Percentiles rank a stretch among this genome's conserved stretches.
phyloP scores from a whole-genome alignment of 2,797 vertebrate genomes.

The Fistularia tabacaria region DNA sequence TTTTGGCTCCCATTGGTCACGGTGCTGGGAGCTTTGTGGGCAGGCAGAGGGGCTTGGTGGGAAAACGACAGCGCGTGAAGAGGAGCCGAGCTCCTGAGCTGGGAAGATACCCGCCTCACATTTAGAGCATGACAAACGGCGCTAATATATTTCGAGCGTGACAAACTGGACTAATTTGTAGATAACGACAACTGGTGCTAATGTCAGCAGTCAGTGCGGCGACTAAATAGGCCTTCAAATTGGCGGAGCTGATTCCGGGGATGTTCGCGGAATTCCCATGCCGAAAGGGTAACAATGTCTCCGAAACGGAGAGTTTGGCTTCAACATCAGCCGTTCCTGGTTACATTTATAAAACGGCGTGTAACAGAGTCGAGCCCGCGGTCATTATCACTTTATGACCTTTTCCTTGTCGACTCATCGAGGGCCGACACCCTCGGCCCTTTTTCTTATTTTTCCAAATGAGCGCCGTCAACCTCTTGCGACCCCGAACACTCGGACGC shows the following conservation, averaged over 20 bases:
- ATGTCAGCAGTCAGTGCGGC: slow-evolving; percentile 85
- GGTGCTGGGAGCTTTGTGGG: slow-evolving; percentile 87
- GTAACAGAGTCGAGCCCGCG: too few relatives aligned
- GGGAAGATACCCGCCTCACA: slow-evolving; percentile 82
- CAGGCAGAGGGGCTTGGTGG: slow-evolving; percentile 80
- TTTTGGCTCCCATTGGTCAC: slow-evolving; percentile 84
- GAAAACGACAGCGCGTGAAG: slow-evolving; percentile 80
- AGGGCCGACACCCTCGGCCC: too few relatives aligned
- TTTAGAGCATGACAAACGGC: slow-evolving; percentile 82
- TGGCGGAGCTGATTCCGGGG: slow-evolving; percentile 81
- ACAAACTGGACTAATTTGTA: slow-evolving; percentile 92
- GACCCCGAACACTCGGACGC: too few relatives aligned
- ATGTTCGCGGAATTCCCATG: slow-evolving; percentile 25
- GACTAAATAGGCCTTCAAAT: slow-evolving; percentile 90
- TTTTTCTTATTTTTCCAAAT: too few relatives aligned
- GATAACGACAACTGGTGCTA: slow-evolving; percentile 83
- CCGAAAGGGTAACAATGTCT: slow-evolving; percentile 22
- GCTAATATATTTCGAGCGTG: slow-evolving; percentile 77
- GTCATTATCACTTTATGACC: too few relatives aligned
- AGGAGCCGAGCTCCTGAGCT: slow-evolving; percentile 71
- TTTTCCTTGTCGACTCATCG: too few relatives aligned
- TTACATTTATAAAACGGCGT: too few relatives aligned
- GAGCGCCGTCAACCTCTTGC: too few relatives aligned
- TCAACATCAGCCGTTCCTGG: background rate
- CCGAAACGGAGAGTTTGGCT: background rate